Percentiles rank a stretch among this genome's conserved stretches.
phyloP scores from a whole-genome alignment of 2,888 invertebrate species.

The Sinhomidia bicolor region DNA sequence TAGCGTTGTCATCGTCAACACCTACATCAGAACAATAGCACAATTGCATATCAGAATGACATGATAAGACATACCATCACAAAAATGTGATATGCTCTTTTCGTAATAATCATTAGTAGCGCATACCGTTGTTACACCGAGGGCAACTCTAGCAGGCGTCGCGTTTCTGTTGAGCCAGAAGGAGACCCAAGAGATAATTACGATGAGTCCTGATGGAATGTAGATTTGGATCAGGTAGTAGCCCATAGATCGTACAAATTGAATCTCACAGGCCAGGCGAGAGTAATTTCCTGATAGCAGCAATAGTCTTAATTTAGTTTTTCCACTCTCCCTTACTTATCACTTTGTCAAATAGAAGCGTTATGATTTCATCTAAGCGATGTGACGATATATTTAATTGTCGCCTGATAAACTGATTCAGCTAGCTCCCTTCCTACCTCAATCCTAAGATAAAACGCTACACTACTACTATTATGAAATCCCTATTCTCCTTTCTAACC shows the following conservation, averaged over 20 bases:
- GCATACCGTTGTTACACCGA: conserved; percentile 93
- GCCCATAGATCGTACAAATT: conserved; percentile 98
- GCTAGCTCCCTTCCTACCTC: background rate
- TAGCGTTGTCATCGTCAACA: conserved; percentile 98
- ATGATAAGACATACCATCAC: too few species aligned
- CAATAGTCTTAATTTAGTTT: conserved; percentile 43
- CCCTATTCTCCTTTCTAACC: too few species aligned
- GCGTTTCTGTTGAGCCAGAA: conserved; percentile 98
- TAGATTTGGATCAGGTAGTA: conserved; percentile 99
- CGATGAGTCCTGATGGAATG: conserved; percentile 91
- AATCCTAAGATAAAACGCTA: too few species aligned
- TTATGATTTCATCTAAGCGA: background rate
- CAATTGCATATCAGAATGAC: background rate
- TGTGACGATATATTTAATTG: background rate
- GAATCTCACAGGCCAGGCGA: conserved; percentile 96
- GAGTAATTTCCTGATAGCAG: conserved; percentile 92
- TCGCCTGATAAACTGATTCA: conserved; percentile 6
- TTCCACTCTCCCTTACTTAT: background rate
- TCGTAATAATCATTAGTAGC: too few species aligned
- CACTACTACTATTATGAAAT: too few species aligned
- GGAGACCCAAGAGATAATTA: conserved; percentile 83
- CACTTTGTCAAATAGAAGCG: background rate
- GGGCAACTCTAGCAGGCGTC: conserved; percentile 95
- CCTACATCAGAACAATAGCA: conserved; percentile 72
- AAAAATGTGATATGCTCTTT: too few species aligned